Conservation (phyloP, 2,797 vertebrate genomes). For the Enoplosus armatus region DNA sequence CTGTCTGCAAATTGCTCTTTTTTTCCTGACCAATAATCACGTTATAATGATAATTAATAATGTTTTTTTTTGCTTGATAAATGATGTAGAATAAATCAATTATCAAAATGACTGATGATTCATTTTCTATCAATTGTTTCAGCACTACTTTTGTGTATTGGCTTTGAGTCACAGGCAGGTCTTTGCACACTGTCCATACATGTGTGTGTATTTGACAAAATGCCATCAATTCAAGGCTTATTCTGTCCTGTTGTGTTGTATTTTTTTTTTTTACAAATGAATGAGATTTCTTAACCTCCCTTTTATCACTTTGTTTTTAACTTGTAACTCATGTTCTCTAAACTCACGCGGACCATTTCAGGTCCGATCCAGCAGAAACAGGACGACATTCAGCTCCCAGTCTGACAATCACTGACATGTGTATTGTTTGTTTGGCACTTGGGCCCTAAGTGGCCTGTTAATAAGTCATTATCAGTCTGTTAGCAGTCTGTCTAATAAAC, state of each 20-base stretch:
- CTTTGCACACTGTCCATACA: neutral
- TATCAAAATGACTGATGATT: neutral
- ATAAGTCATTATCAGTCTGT: constrained; percentile 82
- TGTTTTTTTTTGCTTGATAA: neutral
- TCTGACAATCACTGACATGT: constrained; percentile 64
- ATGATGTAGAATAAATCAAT: neutral
- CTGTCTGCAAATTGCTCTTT: neutral
- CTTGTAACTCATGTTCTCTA: neutral
- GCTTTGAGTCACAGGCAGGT: constrained; percentile 4
- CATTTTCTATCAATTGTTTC: neutral
- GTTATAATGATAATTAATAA: neutral
- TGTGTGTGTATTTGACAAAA: neutral
- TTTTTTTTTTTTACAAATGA: neutral
- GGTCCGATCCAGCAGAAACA: constrained; percentile 16
- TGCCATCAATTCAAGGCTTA: neutral
- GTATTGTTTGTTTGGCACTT: constrained; percentile 79
- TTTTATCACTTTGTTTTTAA: neutral
- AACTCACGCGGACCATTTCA: constrained; percentile 2
- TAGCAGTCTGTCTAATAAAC: constrained; percentile 76
- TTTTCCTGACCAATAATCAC: neutral
- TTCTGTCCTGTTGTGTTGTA: neutral
- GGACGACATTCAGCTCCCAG: constrained; percentile 25
- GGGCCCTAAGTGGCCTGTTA: constrained; percentile 77
- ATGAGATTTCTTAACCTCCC: neutral
- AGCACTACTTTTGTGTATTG: constrained; percentile 32